Evolutionary conservation across 2,888 invertebrate genomes (phyloP).

Genomic region (Epistrophe eligans): DNA sequence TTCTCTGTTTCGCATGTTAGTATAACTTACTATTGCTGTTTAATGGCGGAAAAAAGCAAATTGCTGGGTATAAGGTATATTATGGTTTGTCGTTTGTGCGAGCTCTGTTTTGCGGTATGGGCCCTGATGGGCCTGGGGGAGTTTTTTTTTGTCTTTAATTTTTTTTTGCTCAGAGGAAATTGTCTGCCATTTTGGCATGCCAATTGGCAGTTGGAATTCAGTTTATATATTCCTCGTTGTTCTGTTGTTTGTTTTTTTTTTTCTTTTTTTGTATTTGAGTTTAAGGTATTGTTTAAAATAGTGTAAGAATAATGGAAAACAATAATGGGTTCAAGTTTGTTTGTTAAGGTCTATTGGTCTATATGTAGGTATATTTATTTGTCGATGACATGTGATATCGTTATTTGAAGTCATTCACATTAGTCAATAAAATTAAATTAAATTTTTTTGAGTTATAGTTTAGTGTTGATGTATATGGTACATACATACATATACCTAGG

Average conservation of each 20-base stretch:
- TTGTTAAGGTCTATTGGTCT: conserved; percentile 42
- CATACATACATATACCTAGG: no score
- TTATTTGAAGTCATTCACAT: conserved; percentile 24
- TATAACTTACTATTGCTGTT: conserved; percentile 35
- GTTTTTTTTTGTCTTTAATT: not conserved
- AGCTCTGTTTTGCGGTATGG: conserved; percentile 13
- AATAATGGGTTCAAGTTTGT: conserved; percentile 45
- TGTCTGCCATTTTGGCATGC: conserved; percentile 70
- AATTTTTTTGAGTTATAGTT: not conserved
- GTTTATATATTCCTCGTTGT: conserved; percentile 22
- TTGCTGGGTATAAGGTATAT: conserved; percentile 29
- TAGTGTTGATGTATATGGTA: not conserved
- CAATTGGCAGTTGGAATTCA: conserved; percentile 68
- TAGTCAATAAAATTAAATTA: conserved; percentile 22
- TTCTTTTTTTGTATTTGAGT: conserved; percentile 3
- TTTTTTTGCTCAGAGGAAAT: conserved; percentile 30
- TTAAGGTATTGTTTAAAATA: conserved; percentile 21
- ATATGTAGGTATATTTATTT: not conserved
- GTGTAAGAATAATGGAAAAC: conserved; percentile 48
- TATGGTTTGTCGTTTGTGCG: conserved; percentile 28
- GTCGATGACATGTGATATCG: conserved; percentile 53
- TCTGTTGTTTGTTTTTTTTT: not conserved
- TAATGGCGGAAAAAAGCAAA: conserved; percentile 70
- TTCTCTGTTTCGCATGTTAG: not conserved
- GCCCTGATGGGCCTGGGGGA: conserved; percentile 19